Evolutionary conservation across 2,888 invertebrate genomes (phyloP), one percentile per base, ranked within the genome.

Genomic region (Crioceris asparagi): DNA sequence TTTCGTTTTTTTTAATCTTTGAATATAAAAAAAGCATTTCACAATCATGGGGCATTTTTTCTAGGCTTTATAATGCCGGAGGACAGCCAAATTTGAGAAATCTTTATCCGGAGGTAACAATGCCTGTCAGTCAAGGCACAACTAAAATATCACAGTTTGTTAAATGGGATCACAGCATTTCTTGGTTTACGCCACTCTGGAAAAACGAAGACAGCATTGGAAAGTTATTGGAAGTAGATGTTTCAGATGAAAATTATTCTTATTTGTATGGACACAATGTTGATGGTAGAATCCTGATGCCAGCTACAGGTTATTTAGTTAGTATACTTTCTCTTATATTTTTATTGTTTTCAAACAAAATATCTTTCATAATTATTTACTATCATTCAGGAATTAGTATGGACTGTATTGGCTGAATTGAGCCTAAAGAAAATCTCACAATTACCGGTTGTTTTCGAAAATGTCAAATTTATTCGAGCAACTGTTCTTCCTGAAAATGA

Each of bases 151-250:
- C 84, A 0, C 80, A 85, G 10, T 64, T 83, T 2, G 73, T 93
- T n/a, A 74, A 75, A 43, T 92, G 92, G 91, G 86, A 92, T 51
- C 91, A 92, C 53, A 72, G 74, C 17, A 77, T 78, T 39, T 77
- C 81, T 45, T 84, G 83, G 82, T 68, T 75, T 48, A 77, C 81
- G 2, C 77, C 79, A 1, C 73, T 74, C 32, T 83, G 77, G 57
- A 72, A 72, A 45, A 74, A 76, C 4, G 36, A 43, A 8, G 87
- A 75, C 54, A 69, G 85, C 62, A 67, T 68, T 32, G 90, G 86
- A 0, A 90, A 91, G 61, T 71, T 77, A 7, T 80, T 93, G 40
- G 87, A 88, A 59, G 85, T 91, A 71, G 64, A 75, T 68, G 38
- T 49, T 15, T 45, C 39, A 2, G 40, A 40, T 11, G 37, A 45